Evolutionary conservation across 2,113 vertebrate genomes (phyloP), one percentile per base, ranked within the genome.

Genomic region (Corythornis vintsioides): DNA sequence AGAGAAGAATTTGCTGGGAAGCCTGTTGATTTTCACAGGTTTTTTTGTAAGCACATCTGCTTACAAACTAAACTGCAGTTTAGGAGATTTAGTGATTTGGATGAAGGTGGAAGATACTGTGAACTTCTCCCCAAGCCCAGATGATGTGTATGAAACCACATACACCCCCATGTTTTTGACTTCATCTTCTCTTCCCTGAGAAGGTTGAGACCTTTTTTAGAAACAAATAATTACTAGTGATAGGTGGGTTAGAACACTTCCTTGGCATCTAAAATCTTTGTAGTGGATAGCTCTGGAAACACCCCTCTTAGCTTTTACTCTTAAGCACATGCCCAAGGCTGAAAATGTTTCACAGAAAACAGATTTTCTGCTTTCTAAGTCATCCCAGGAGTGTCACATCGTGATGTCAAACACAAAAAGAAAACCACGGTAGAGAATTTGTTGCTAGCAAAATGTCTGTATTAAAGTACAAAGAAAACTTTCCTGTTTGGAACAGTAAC

Each of bases 401-500:
- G 18, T 0, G 3, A 35, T 60, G 45, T 59, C 43, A 89, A 90
- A 86, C 43, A 72, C 1, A 3, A 53, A 80, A 94, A 93, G 79
- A 86, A 94, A 88, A 95, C 86, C 86, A 92, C 91, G 73, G 42
- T 59, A 66, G 83, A 88, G 33, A 64, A 33, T 61, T 71, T 47
- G 76, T 94, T 94, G 88, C 82, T 94, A 93, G 83, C 81, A 94
- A 96, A 96, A 92, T 22, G 45, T 94, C 78, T 96, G 91, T 95
- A 94, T 96, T 96, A 93, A 94, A 96, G 94, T 86, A 90, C 95
- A 96, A 94, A 90, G 81, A 94, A 92, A 90, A 74, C 20, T 66
- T 85, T 43, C 40, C 77, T 83, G 18, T 52, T 72, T 35, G 61
- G 83, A 90, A 77, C 80, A 90, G 86, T 92, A 90, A 92, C 80